Evolutionary conservation across 2,888 invertebrate species (phyloP).

Genomic region (Zootermopsis nevadensis): DNA sequence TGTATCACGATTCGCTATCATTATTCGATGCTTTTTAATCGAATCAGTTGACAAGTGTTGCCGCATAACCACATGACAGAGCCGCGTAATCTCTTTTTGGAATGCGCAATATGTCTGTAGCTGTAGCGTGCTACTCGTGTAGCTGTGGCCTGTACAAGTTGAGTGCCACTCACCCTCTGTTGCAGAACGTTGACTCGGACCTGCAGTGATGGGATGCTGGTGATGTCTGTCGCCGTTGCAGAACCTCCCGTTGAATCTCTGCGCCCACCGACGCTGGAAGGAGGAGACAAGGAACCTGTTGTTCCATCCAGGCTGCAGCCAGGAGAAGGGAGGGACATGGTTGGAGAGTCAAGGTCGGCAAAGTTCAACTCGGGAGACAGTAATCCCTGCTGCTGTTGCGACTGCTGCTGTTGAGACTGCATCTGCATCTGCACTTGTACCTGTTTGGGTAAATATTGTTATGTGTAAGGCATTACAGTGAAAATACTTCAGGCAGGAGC

Average conservation of each 20-base stretch:
- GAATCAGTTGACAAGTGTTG: no score
- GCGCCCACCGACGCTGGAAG: conserved; percentile 77
- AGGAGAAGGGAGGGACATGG: conserved; percentile 85
- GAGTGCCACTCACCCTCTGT: conserved; percentile 83
- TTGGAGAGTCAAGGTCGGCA: conserved; percentile 75
- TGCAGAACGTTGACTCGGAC: conserved; percentile 76
- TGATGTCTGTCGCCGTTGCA: conserved; percentile 66
- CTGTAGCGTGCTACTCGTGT: no score
- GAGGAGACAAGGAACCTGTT: conserved; percentile 67
- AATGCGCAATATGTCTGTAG: no score
- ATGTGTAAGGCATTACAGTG: conserved; percentile 13
- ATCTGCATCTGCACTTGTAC: conserved; percentile 55
- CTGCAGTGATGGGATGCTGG: conserved; percentile 67
- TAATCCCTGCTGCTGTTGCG: conserved; percentile 56
- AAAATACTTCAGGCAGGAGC: no score
- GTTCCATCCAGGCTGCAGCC: conserved; percentile 76
- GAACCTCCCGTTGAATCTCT: conserved; percentile 68
- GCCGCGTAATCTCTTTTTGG: no score
- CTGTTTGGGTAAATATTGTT: conserved; percentile 5
- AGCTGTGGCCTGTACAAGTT: background rate
- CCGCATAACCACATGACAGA: no score
- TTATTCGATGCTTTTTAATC: no score
- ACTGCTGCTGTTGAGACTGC: conserved; percentile 55
- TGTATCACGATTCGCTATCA: no score
- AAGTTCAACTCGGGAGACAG: conserved; percentile 58